Conservation (phyloP, 2,888 invertebrate genomes). For the Candidula unifasciata region DNA sequence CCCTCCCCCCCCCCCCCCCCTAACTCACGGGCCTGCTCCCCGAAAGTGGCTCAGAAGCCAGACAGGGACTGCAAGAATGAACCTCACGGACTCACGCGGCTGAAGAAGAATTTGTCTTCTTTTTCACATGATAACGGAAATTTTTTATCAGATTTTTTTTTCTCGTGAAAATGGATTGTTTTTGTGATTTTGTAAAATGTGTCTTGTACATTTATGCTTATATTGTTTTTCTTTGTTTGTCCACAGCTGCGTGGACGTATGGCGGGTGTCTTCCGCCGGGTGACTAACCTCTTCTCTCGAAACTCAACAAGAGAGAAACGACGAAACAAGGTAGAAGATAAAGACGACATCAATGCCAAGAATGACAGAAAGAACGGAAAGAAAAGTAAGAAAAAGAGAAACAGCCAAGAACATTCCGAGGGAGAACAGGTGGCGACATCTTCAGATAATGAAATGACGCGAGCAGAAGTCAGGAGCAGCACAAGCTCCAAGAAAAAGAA, state of each 20-base stretch:
- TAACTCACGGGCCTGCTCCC: no score
- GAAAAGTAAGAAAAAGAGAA: conserved; percentile 28
- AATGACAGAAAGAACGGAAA: neutral
- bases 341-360: conserved; percentile 4
- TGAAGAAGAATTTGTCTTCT: no score
- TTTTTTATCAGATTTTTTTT: neutral
- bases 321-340: conserved; percentile 13
- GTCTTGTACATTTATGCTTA: no score
- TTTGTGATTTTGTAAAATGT: neutral
- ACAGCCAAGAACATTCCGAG: neutral
- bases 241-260: conserved; percentile 31
- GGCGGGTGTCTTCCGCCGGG: conserved; percentile 27
- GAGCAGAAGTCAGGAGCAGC: neutral
- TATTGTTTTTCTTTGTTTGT: neutral
- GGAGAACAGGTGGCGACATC: neutral
- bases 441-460: neutral
- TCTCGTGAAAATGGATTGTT: no score
- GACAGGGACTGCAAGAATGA: no score
- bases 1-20: no score
- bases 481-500: neutral
- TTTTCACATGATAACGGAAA: neutral
- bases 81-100: no score
- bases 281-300: conserved; percentile 21
- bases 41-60: no score
- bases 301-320: neutral